Evolutionary conservation across 2,113 vertebrate species (phyloP).

Genomic region (Plecotus auritus): DNA sequence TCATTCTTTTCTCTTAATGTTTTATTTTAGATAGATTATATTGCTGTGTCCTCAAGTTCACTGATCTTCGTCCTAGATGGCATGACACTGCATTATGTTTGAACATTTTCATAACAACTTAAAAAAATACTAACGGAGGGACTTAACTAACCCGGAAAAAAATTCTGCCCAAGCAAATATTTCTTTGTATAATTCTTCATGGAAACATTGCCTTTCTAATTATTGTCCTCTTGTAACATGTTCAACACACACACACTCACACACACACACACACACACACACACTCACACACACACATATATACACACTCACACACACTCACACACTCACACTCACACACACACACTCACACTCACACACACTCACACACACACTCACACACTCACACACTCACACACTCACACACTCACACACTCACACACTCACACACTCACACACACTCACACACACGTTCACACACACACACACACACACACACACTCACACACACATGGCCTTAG

Average conservation of each 20-base stretch:
- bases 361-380: no score
- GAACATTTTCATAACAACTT: neutral
- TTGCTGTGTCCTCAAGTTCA: neutral
- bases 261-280: neutral
- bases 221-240: neutral
- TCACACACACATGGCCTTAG: neutral
- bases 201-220: neutral
- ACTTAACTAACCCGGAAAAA: neutral
- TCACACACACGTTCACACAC: no score
- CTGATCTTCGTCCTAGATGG: neutral
- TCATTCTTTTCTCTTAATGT: neutral
- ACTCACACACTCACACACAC: no score
- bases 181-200: neutral
- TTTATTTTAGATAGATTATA: neutral
- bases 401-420: no score
- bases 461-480: no score
- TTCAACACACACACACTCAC: accelerated
- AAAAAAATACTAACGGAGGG: neutral
- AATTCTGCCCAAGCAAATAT: neutral
- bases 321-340: no score
- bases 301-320: neutral
- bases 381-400: no score
- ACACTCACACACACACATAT: neutral
- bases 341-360: no score
- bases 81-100: neutral